Percentiles rank a stretch among this genome's conserved stretches.
Conservation (phyloP, 2,113 vertebrate species). For the Mobula hypostoma region DNA sequence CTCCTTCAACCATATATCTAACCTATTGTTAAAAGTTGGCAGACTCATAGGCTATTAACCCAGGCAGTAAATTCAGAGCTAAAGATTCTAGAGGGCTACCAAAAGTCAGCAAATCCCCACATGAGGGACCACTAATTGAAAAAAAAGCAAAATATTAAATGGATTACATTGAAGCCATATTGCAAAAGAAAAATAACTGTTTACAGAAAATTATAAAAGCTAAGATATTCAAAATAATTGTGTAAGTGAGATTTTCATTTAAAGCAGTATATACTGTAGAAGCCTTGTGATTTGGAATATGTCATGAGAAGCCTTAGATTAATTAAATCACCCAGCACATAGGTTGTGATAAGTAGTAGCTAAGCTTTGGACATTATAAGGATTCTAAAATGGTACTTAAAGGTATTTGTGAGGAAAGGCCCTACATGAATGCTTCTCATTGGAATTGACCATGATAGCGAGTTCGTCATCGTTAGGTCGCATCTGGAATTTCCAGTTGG, state of each 20-base stretch:
- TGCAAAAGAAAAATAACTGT: not conserved
- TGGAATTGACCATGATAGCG: too few species aligned
- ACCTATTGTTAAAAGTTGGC: not conserved
- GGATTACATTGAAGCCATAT: not conserved
- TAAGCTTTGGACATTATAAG: too few species aligned
- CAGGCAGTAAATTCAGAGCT: not conserved
- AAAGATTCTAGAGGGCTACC: not conserved
- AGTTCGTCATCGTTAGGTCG: too few species aligned
- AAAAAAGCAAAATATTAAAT: not conserved
- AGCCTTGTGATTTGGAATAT: not conserved
- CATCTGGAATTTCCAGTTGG: too few species aligned
- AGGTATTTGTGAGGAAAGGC: too few species aligned
- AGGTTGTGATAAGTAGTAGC: too few species aligned
- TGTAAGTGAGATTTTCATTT: not conserved
- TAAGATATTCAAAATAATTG: not conserved
- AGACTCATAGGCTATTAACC: not conserved
- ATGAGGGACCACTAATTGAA: not conserved
- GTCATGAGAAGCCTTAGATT: not conserved
- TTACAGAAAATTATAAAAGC: not conserved
- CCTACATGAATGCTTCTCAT: too few species aligned
- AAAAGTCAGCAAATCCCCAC: not conserved
- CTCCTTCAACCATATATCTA: not conserved
- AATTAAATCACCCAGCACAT: not conserved
- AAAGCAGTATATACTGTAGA: not conserved
- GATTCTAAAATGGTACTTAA: too few species aligned